Evolutionary conservation across 2,888 invertebrate species (phyloP), one percentile per base, ranked within the genome.

Genomic region (Caradrina kadenii): DNA sequence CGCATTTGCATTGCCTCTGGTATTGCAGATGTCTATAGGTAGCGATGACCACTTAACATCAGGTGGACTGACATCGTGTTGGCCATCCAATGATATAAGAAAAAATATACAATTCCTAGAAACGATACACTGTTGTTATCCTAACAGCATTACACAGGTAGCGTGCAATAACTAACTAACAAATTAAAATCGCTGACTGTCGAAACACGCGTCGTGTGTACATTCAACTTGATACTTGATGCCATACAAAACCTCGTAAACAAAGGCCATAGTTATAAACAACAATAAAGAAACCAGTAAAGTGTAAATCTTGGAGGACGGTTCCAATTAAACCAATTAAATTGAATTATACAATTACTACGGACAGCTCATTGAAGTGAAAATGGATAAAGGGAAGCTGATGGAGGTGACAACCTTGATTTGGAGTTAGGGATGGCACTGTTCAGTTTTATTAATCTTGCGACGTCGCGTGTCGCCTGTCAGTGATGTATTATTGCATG

Each of bases 251-350:
- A 49, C 49, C 45, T 49, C 52, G 53, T 68, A 69, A 80, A 82
- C 63, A 66, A 80, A 73, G n/a, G 39, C 74, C 65, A 80, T 59
- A 66, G 74, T 77, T 66, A 73, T 80, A 73, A 77, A 83, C 65
- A 80, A 73, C 72, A 76, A 76, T 80, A 81, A 80, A 81, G 69
- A 80, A 76, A 69, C 76, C 66, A 61, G 69, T 69, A 67, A 73
- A 78, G 61, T 64, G 71, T 80, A 83, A 77, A 80, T 69, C 79
- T 63, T 64, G 6, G 65, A 56, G 49, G 71, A 82, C 69, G 62
- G 64, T 65, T 71, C 80, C 83, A 88, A 87, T 87, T 86, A 83
- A 77, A 72, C 77, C 76, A 84, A 83, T 83, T 83, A 81, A 85
- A 84, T 75, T 69, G 63, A 77, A 83, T 84, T 76, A 75, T 79